A percentile compares a stretch with the other conserved stretches of the same genome.
Conservation (phyloP, 2,888 invertebrate genomes). For the Minunthozetes semirufus region DNA sequence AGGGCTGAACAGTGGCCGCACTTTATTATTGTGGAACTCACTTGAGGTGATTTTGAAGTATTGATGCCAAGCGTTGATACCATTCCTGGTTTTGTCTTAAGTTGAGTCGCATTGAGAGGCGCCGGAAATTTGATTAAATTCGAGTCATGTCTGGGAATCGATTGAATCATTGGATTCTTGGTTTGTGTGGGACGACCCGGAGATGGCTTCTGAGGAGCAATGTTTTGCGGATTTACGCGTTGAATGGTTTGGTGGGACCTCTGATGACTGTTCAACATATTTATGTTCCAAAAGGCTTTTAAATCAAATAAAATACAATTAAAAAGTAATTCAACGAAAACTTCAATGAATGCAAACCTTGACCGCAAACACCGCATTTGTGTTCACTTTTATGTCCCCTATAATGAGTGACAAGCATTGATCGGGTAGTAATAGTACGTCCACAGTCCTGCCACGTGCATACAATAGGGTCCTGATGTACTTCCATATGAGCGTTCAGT, state of each 20-base stretch:
- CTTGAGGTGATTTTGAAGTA: constrained; percentile 1
- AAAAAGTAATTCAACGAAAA: background rate
- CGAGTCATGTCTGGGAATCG: background rate
- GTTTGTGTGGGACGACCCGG: constrained; percentile 4
- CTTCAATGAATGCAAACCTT: constrained; percentile 38
- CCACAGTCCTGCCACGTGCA: constrained; percentile 44
- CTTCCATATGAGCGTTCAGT: constrained; percentile 43
- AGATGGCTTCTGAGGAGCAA: background rate
- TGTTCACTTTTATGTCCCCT: constrained; percentile 43
- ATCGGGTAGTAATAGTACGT: constrained; percentile 42
- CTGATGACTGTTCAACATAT: constrained; percentile 35
- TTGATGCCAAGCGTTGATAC: background rate
- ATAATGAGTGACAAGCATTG: constrained; percentile 43
- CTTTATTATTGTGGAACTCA: constrained; percentile 28
- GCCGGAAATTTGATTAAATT: background rate
- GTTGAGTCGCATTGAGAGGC: constrained; percentile 3
- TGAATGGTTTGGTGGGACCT: constrained; percentile 34
- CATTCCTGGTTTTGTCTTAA: background rate
- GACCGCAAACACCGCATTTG: constrained; percentile 41
- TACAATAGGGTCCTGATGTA: constrained; percentile 43
- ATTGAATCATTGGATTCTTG: constrained; percentile 10
- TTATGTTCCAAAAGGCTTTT: constrained; percentile 35
- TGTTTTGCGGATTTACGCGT: background rate
- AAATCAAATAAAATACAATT: background rate
- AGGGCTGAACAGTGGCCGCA: constrained; percentile 56